Evolutionary conservation across 2,888 invertebrate species (phyloP), one percentile per base, ranked within the genome.

Genomic region (Epinotia brunnichana): DNA sequence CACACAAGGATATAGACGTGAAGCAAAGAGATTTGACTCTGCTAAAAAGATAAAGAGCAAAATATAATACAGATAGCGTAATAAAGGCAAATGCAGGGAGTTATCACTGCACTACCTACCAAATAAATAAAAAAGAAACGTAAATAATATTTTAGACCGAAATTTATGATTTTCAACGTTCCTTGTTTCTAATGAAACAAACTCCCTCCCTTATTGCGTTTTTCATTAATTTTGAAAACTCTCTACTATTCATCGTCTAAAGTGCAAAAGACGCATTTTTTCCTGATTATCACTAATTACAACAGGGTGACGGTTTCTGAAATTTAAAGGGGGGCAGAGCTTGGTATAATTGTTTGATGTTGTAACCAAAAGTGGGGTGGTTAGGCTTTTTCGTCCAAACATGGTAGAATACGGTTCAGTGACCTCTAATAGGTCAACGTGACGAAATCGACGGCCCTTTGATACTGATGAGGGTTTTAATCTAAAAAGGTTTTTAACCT

Each of bases 251-350:
- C 75, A 83, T 87, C 82, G 82, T 88, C 86, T 84, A 84, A 85
- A 85, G 81, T 81, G 76, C 77, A 80, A 82, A 84, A 82, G 79
- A 81, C 78, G 78, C 81, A 81, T 86, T 80, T 86, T 79, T 82
- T 84, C 77, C 76, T 86, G 86, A 90, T 89, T 87, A 89, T 90
- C 90, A 88, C 90, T 90, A 90, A 91, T 91, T 91, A 90, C 87
- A 81, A 80, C 78, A 80, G 84, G 82, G 80, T 76, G 78, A 80
- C 78, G 83, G 85, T 87, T 88, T 85, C 82, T 80, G 83, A 85
- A 82, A 86, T 82, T 83, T 85, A 80, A 77, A 78, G 77, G 77
- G 77, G 80, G 82, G 82, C 3, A 10, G 35, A 29, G 11, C 10
- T 24, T 54, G n/a, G 21, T 5, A 10, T 0, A 56, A 56, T 56